Conservation (phyloP, 2,797 vertebrate genomes). For the Limosa lapponica region DNA sequence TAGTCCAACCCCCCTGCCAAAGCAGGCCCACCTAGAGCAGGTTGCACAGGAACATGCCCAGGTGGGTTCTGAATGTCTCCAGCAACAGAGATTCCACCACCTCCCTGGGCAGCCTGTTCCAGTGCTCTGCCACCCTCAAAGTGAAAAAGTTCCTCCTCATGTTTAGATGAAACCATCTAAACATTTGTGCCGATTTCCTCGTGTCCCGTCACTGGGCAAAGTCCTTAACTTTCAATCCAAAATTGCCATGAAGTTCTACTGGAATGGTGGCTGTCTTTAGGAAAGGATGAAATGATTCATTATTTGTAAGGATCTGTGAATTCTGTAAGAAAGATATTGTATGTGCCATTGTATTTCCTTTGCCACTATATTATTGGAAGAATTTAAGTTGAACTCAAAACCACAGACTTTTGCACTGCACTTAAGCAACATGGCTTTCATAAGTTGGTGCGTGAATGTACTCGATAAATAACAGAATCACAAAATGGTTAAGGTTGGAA, state of each 20-base stretch:
- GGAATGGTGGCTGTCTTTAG: neutral
- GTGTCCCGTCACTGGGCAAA: too few relatives aligned
- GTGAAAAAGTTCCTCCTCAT: too few relatives aligned
- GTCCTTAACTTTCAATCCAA: neutral
- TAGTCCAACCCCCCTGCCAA: too few relatives aligned
- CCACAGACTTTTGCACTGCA: neutral
- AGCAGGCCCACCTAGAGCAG: too few relatives aligned
- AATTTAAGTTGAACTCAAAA: neutral
- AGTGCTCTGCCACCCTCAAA: too few relatives aligned
- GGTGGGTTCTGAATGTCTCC: too few relatives aligned
- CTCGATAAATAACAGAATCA: neutral
- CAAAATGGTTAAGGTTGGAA: neutral
- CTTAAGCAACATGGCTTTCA: neutral
- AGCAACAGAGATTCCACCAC: too few relatives aligned
- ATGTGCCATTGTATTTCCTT: neutral
- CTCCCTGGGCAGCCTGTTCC: too few relatives aligned
- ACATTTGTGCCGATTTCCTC: too few relatives aligned
- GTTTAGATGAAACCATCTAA: too few relatives aligned
- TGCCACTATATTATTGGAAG: neutral
- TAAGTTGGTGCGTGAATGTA: neutral
- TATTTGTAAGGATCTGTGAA: neutral
- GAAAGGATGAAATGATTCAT: neutral
- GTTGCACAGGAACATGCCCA: too few relatives aligned
- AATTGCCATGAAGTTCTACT: neutral
- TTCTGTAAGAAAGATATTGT: neutral